Conservation (phyloP, 2,797 vertebrate species). For the Gymnopithys bicolor region DNA sequence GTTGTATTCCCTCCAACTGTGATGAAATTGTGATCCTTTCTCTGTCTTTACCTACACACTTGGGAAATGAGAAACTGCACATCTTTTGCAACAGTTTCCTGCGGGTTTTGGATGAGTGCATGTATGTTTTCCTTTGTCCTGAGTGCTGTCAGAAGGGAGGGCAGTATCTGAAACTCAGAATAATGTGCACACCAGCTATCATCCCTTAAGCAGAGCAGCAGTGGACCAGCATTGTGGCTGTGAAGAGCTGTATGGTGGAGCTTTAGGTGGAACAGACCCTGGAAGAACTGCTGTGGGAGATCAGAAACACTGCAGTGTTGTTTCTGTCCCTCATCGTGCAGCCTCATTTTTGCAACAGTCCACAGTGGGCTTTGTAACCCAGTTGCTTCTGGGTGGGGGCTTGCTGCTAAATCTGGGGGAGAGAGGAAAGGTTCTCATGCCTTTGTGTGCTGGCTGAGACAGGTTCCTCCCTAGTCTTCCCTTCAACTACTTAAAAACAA, state of each 20-base stretch:
- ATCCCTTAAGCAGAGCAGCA: background rate
- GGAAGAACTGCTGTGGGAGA: background rate
- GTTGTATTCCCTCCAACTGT: background rate
- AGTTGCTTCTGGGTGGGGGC: background rate
- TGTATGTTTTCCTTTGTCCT: background rate
- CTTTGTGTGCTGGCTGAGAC: background rate
- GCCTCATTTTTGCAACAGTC: background rate
- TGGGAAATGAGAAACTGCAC: background rate
- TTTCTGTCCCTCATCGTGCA: background rate
- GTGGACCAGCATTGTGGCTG: background rate
- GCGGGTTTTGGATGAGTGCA: background rate
- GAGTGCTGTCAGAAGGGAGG: background rate
- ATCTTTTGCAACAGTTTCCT: background rate
- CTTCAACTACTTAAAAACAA: background rate
- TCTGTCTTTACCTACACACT: background rate
- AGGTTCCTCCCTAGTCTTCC: background rate
- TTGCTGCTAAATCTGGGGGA: background rate
- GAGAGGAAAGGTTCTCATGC: background rate
- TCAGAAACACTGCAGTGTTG: background rate
- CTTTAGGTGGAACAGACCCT: background rate
- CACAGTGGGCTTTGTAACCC: background rate
- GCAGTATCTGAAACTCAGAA: background rate
- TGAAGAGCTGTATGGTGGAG: background rate
- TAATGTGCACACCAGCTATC: background rate
- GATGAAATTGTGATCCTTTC: background rate